Evolutionary conservation across 2,888 invertebrate genomes (phyloP).

Genomic region (Hybos culiciformis): DNA sequence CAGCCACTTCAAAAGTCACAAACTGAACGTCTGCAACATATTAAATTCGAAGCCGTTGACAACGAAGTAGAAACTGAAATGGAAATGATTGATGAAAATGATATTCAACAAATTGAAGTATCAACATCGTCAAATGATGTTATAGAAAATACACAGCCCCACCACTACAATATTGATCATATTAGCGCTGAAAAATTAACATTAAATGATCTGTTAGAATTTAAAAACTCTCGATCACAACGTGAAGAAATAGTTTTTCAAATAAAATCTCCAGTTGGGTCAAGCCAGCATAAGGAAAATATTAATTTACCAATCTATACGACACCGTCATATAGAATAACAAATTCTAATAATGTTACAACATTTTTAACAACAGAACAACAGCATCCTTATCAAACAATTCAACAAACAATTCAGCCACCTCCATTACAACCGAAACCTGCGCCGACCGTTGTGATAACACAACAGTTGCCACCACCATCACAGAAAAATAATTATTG

Average conservation of each 20-base stretch:
- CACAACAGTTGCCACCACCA: slow-evolving; percentile 20
- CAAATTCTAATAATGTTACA: slow-evolving; percentile 17
- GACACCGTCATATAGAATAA: slow-evolving; percentile 31
- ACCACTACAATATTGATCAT: slow-evolving; percentile 24
- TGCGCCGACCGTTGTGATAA: slow-evolving; percentile 18
- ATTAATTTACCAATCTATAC: slow-evolving; percentile 20
- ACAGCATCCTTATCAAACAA: slow-evolving; percentile 15
- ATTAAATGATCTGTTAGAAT: slow-evolving; percentile 30
- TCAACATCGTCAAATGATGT: slow-evolving; percentile 16
- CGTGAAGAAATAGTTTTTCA: slow-evolving; percentile 32
- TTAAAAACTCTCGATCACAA: slow-evolving; percentile 20
- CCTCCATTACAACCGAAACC: slow-evolving; percentile 19
- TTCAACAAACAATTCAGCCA: slow-evolving; percentile 13
- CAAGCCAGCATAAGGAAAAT: slow-evolving; percentile 19
- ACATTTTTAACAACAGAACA: slow-evolving; percentile 24
- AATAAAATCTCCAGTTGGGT: slow-evolving; percentile 23
- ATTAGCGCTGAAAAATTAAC: slow-evolving; percentile 32
- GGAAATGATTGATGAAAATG: neutral
- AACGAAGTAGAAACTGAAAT: neutral
- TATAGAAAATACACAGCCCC: slow-evolving; percentile 20
- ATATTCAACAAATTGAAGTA: slow-evolving; percentile 10
- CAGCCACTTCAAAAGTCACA: neutral
- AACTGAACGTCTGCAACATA: neutral
- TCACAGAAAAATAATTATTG: slow-evolving; percentile 10
- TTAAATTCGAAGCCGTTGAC: neutral